Percentiles rank a stretch among this genome's conserved stretches.
These are phyloP conservation scores for Aratinga solstitialis DNA, from an alignment of 2,797 vertebrate genomes.

Conservation along the genomic window DNA sequence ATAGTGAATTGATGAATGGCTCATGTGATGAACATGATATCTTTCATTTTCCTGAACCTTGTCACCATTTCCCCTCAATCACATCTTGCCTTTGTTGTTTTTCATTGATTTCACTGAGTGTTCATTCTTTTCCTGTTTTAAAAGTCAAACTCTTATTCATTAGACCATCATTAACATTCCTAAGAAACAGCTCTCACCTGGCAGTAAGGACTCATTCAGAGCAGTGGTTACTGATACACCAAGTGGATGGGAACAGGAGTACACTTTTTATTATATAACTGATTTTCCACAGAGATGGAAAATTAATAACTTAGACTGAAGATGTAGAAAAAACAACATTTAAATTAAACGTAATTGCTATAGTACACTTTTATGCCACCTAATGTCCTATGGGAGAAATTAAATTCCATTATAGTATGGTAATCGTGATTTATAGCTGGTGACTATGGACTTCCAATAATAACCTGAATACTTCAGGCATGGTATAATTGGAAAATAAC, in stretches of 20 bases:
- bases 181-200: neutral
- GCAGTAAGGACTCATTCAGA: neutral
- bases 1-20: neutral
- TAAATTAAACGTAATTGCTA: neutral
- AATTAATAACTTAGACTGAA: neutral
- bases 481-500: neutral
- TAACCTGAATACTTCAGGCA: neutral
- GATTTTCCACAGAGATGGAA: neutral
- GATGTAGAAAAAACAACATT: neutral
- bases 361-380: neutral
- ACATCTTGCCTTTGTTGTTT: neutral
- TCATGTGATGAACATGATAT: fast-evolving
- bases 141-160: neutral
- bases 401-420: neutral
- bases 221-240: neutral
- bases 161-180: neutral
- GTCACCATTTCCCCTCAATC: neutral
- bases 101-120: neutral
- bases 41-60: neutral
- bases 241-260: neutral
- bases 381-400: neutral
- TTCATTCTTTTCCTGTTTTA: neutral
- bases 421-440: neutral
- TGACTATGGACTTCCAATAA: neutral
- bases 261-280: neutral